These are phyloP conservation scores for Orthonevra nobilis DNA, from an alignment of 2,888 invertebrate genomes.

Conservation along the genomic window DNA sequence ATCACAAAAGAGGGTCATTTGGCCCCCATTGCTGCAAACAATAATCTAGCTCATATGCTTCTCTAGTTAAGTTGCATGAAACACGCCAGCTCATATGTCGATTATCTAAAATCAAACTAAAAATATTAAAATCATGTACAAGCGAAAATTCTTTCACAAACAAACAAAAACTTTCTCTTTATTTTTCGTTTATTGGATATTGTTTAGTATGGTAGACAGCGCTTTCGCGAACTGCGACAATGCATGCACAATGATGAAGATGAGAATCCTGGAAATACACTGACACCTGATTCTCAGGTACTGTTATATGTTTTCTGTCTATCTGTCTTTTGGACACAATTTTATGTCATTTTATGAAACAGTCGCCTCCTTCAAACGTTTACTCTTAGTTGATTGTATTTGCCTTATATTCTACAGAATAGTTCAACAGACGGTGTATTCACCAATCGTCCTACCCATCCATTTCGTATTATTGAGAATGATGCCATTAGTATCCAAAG, in stretches of 20 bases:
- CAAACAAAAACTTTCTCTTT: slow-evolving; percentile 51
- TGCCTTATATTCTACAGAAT: slow-evolving; percentile 75
- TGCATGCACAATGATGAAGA: slow-evolving; percentile 94
- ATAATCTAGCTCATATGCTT: no score
- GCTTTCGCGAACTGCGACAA: slow-evolving; percentile 91
- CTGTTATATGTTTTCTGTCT: slow-evolving; percentile 69
- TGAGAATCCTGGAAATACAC: slow-evolving; percentile 84
- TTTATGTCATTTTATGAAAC: background rate
- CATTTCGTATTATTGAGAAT: slow-evolving; percentile 92
- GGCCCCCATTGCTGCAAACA: no score
- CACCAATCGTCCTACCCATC: slow-evolving; percentile 86
- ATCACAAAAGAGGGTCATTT: no score
- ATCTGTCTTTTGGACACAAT: slow-evolving; percentile 13
- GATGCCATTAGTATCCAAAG: slow-evolving; percentile 93
- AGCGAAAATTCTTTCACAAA: slow-evolving; percentile 56
- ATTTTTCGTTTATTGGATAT: slow-evolving; percentile 64
- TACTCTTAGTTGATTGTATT: background rate
- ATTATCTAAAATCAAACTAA: slow-evolving; percentile 13
- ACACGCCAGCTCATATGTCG: background rate
- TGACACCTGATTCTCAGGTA: slow-evolving; percentile 88
- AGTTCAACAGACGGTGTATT: slow-evolving; percentile 88
- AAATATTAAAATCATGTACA: slow-evolving; percentile 17
- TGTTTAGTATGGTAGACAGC: slow-evolving; percentile 83
- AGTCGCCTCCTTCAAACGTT: background rate
- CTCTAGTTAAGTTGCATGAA: slow-evolving; percentile 40